phyloP scores from a whole-genome alignment of 2,888 invertebrate species.

The Peribatodes rhomboidaria region DNA sequence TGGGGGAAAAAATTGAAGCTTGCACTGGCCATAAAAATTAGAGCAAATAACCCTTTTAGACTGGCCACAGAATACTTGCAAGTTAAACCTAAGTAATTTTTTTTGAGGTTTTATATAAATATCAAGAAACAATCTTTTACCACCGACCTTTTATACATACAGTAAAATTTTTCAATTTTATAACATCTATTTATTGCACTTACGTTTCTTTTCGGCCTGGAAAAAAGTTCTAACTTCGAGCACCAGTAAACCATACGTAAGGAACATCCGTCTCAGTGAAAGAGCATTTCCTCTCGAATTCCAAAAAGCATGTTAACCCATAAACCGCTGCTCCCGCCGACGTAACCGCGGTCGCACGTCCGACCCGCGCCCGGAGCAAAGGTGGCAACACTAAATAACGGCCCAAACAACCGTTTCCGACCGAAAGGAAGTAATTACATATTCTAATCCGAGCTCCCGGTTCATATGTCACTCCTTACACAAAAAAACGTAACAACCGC shows the following conservation, averaged over 20 bases:
- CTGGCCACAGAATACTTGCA: constrained; percentile 8
- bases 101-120: neutral
- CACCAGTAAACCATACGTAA: neutral
- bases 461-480: constrained; percentile 82
- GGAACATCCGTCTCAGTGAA: constrained; percentile 15
- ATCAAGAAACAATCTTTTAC: neutral
- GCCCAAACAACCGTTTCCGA: constrained; percentile 79
- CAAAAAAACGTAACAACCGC: constrained; percentile 70
- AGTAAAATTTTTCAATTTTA: constrained; percentile 1
- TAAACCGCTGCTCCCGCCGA: constrained; percentile 38
- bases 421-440: constrained; percentile 86
- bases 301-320: constrained; percentile 50
- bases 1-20: constrained; percentile 52
- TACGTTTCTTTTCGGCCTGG: neutral
- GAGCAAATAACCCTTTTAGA: constrained; percentile 32
- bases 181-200: neutral
- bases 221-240: constrained; percentile 1
- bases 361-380: constrained; percentile 53
- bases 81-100: neutral
- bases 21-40: constrained; percentile 43
- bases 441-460: constrained; percentile 83
- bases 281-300: constrained; percentile 13
- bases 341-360: constrained; percentile 51
- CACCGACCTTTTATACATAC: neutral
- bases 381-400: constrained; percentile 71